Conservation (phyloP, 2,888 invertebrate genomes). For the Cantharis nigra region DNA sequence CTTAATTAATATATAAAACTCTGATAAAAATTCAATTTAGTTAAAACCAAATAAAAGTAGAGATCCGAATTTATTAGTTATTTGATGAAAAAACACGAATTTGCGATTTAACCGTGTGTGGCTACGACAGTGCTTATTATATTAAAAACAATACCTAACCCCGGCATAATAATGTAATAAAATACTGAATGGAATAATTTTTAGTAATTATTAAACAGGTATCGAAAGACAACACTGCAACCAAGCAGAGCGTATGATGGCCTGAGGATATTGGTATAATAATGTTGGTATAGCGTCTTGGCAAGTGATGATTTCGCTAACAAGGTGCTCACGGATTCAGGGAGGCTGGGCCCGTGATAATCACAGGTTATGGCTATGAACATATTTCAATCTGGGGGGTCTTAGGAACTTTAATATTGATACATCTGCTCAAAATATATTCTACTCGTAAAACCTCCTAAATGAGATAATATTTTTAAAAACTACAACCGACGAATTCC, state of each 20-base stretch:
- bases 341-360: constrained; percentile 50
- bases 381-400: constrained; percentile 33
- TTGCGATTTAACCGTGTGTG: not conserved
- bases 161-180: constrained; percentile 8
- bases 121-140: not conserved
- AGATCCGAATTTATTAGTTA: not conserved
- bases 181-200: constrained; percentile 14
- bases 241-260: constrained; percentile 22
- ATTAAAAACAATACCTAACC: constrained; percentile 4
- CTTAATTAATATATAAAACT: not conserved
- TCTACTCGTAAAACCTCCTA: constrained; percentile 9
- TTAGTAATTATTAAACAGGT: constrained; percentile 22
- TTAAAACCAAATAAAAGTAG: not conserved
- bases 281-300: constrained; percentile 43
- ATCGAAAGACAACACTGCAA: constrained; percentile 17
- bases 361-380: constrained; percentile 46
- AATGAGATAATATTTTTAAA: constrained; percentile 13
- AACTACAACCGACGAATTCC: not conserved
- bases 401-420: constrained; percentile 27
- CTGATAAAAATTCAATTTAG: not conserved
- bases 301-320: constrained; percentile 55
- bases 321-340: constrained; percentile 51
- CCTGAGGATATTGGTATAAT: constrained; percentile 41
- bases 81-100: not conserved
- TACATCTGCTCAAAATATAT: constrained; percentile 14